Evolutionary conservation across 2,888 invertebrate genomes (phyloP), one percentile per base, ranked within the genome.

Genomic region (Chrysolina americana): DNA sequence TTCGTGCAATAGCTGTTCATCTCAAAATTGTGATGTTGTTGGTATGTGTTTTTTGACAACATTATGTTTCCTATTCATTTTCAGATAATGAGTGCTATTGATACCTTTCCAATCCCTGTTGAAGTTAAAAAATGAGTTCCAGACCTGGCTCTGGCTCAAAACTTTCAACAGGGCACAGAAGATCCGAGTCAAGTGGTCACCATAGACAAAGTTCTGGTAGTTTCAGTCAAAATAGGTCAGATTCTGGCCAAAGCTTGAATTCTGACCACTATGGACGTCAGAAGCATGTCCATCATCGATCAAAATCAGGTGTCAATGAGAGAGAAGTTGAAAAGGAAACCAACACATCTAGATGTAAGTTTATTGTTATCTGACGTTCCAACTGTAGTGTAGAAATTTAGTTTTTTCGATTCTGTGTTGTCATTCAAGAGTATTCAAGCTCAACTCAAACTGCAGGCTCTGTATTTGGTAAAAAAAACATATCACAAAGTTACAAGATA

Each of bases 191-290:
- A 13, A 84, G 84, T 53, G 81, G 84, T 21, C 82, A 81, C 70
- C 85, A 85, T 65, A 78, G 86, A 17, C 85, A 86, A 74, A 85
- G 83, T 77, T 87, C 87, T 19, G 68, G 81, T 65, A 80, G 79
- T 75, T 81, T 80, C 23, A 76, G 76, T 47, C 86, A 85, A 65
- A 85, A 85, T 71, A 81, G 85, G 41, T 85, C 87, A 70, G 88
- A 87, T 79, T 87, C 87, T 63, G 87, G 86, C 15, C 87, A 88
- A 66, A 87, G 87, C 77, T 80, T 85, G 41, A 86, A 85, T 73
- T 85, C 86, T 56, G 85, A 83, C 41, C 79, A 80, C 71, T 81
- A 81, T 50, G 83, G 81, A 36, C 82, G 84, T 62, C 81, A 84
- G 62, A 84, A 82, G 78, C 84, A 84, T 78, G 85, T 85, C 41